Evolutionary conservation across 2,113 vertebrate genomes (phyloP).

Genomic region (Rutilus rutilus): DNA sequence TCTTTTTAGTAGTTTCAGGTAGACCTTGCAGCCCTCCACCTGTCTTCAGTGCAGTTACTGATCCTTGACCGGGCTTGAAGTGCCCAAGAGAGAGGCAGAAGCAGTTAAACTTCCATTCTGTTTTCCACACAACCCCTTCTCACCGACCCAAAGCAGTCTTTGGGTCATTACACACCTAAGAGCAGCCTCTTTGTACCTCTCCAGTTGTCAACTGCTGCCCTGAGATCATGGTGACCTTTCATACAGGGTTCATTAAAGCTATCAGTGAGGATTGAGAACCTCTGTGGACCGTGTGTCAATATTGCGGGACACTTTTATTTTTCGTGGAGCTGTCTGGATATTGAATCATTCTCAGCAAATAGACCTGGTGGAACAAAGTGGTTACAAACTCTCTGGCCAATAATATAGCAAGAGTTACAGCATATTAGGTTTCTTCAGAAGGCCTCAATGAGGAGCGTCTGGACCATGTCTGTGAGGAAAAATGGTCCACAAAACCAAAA

Average conservation of each 20-base stretch:
- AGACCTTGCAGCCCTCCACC: not conserved
- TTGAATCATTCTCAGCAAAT: slow-evolving; percentile 7
- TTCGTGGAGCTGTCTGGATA: slow-evolving; percentile 16
- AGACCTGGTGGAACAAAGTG: not conserved
- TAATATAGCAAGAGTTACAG: slow-evolving; percentile 30
- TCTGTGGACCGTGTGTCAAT: slow-evolving; percentile 14
- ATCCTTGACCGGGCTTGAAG: slow-evolving; percentile 13
- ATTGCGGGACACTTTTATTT: slow-evolving; percentile 28
- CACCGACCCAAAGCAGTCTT: slow-evolving; percentile 23
- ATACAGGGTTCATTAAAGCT: slow-evolving; percentile 15
- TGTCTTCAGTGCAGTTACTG: slow-evolving; percentile 3
- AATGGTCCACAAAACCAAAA: slow-evolving; percentile 8
- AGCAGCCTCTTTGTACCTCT: slow-evolving; percentile 34
- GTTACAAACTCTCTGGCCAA: not conserved
- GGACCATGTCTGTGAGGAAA: not conserved
- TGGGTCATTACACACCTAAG: slow-evolving; percentile 34
- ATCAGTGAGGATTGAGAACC: not conserved
- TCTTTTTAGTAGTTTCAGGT: not conserved
- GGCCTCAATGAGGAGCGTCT: not conserved
- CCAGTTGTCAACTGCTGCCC: slow-evolving; percentile 13
- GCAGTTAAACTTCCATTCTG: slow-evolving; percentile 33
- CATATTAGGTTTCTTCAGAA: not conserved
- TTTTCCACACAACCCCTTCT: slow-evolving; percentile 34
- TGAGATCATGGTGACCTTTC: slow-evolving; percentile 1
- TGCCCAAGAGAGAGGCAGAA: not conserved